Conservation (phyloP, 2,888 invertebrate genomes). For the Leptopilina syphax region DNA sequence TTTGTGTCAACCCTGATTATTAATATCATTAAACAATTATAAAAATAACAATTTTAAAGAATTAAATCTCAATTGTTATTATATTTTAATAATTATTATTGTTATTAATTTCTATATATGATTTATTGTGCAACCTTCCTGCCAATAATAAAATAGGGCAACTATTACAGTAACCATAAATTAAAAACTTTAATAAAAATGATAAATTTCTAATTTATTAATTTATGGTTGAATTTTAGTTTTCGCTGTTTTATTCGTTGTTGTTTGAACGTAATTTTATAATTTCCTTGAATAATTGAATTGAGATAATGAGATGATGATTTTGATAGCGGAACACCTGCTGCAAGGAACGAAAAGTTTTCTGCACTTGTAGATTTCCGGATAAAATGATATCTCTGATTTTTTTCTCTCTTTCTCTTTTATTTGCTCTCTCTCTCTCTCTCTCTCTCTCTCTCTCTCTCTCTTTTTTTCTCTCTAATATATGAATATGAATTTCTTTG, state of each 20-base stretch:
- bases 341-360: not conserved
- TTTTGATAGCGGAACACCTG: slow-evolving; percentile 15
- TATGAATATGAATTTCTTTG: slow-evolving; percentile 6
- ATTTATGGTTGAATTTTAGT: not conserved
- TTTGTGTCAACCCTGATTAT: too few species aligned
- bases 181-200: too few species aligned
- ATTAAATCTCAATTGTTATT: too few species aligned
- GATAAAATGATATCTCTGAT: not conserved
- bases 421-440: not conserved
- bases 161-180: too few species aligned
- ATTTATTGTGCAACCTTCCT: too few species aligned
- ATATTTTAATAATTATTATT: too few species aligned
- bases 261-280: not conserved
- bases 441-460: too few species aligned
- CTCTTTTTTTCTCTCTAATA: too few species aligned
- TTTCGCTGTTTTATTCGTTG: not conserved
- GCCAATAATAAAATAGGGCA: too few species aligned
- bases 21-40: too few species aligned
- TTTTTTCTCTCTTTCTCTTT: not conserved
- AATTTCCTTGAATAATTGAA: not conserved
- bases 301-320: slow-evolving; percentile 1
- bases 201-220: not conserved
- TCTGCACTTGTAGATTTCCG: not conserved
- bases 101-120: too few species aligned
- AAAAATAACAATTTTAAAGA: too few species aligned